These are phyloP conservation scores for Choloepus didactylus DNA, from an alignment of 2,797 vertebrate genomes.

Conservation along the genomic window DNA sequence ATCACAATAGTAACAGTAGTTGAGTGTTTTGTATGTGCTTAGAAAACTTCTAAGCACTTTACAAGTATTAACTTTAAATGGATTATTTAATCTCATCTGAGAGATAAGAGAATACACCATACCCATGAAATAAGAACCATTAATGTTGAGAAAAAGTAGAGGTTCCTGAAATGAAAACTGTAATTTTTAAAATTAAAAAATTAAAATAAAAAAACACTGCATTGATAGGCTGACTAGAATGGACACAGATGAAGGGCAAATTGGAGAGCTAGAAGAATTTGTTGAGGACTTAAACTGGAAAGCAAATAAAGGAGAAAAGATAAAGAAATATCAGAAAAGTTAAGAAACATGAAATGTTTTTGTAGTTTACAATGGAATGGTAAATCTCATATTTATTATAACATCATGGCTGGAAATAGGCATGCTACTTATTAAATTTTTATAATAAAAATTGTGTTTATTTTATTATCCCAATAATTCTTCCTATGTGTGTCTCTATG, in stretches of 20 bases:
- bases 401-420: neutral
- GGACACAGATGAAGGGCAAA: neutral
- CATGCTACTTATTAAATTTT: neutral
- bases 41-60: neutral
- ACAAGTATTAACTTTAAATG: neutral
- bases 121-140: neutral
- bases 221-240: neutral
- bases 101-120: neutral
- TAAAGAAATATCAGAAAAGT: neutral
- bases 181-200: neutral
- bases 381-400: neutral
- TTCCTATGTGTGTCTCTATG: neutral
- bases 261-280: neutral
- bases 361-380: neutral
- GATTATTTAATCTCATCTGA: neutral
- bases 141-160: neutral
- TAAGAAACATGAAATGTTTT: neutral
- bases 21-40: neutral
- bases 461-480: neutral
- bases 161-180: neutral
- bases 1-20: too few relatives aligned
- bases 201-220: too few relatives aligned
- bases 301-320: neutral
- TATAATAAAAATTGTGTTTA: neutral
- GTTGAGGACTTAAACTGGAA: neutral